phyloP scores from a whole-genome alignment of 2,113 vertebrate species.

The Tyto alba region DNA sequence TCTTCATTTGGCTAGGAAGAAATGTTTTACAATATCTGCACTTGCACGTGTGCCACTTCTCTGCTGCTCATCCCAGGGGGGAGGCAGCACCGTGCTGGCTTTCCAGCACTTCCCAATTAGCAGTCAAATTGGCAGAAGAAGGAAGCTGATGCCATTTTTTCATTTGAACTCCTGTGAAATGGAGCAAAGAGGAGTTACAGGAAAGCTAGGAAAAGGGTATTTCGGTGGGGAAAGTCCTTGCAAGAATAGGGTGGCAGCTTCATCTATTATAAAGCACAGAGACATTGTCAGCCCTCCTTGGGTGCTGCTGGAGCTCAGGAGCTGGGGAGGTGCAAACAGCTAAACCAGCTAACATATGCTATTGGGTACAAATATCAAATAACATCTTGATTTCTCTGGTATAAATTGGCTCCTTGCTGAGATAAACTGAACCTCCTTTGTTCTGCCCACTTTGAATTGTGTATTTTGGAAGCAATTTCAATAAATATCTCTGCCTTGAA shows the following conservation, averaged over 20 bases:
- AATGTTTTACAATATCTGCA: background rate
- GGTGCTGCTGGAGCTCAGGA: conserved; percentile 49
- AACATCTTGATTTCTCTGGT: background rate
- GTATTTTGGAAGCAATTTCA: conserved; percentile 71
- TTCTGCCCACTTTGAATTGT: conserved; percentile 65
- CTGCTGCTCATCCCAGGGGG: background rate
- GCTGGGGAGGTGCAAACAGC: conserved; percentile 61
- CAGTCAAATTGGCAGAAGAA: background rate
- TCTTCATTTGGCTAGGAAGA: background rate
- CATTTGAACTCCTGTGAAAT: background rate
- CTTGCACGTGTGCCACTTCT: background rate
- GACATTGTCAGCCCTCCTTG: background rate
- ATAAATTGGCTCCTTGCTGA: conserved; percentile 42
- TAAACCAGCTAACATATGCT: conserved; percentile 56
- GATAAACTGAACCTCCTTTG: conserved; percentile 60
- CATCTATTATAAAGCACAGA: background rate
- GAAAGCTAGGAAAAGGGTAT: background rate
- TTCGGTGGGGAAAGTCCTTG: background rate
- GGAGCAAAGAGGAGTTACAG: background rate
- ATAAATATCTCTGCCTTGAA: background rate
- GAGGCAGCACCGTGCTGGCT: background rate
- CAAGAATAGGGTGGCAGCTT: background rate
- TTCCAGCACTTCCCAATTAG: background rate
- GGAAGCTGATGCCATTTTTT: background rate
- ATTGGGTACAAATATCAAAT: conserved; percentile 67